phyloP scores from a whole-genome alignment of 2,797 vertebrate species.

The Ctenosaura bakeri region DNA sequence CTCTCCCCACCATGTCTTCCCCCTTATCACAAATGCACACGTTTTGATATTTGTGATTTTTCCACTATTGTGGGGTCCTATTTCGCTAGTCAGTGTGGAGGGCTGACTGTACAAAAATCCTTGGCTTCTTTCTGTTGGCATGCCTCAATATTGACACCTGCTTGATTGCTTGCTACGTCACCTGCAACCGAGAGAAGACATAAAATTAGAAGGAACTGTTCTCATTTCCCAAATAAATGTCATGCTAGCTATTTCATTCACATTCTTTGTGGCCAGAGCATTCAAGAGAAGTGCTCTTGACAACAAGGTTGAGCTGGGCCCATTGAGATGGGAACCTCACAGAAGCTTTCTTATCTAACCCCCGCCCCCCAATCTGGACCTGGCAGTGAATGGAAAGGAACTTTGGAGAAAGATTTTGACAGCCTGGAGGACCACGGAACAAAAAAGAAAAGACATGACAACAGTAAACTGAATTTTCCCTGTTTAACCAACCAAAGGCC shows the following conservation, averaged over 20 bases:
- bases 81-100: too few relatives aligned
- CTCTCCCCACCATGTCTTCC: too few relatives aligned
- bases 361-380: not conserved
- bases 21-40: too few relatives aligned
- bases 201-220: not conserved
- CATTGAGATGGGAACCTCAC: not conserved
- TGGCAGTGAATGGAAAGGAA: not conserved
- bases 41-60: too few relatives aligned
- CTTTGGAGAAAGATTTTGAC: not conserved
- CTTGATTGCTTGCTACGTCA: not conserved
- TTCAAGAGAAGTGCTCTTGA: not conserved
- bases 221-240: not conserved
- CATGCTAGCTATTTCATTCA: not conserved
- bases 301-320: not conserved
- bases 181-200: not conserved
- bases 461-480: not conserved
- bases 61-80: too few relatives aligned
- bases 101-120: not conserved
- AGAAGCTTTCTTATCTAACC: not conserved
- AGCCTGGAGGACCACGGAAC: not conserved
- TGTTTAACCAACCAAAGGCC: not conserved
- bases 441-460: slow-evolving; percentile 21
- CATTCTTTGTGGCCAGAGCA: not conserved
- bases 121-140: not conserved
- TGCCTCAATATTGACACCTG: not conserved